phyloP scores from a whole-genome alignment of 1,140 invertebrate genomes.

The Melanaphis sacchari region DNA sequence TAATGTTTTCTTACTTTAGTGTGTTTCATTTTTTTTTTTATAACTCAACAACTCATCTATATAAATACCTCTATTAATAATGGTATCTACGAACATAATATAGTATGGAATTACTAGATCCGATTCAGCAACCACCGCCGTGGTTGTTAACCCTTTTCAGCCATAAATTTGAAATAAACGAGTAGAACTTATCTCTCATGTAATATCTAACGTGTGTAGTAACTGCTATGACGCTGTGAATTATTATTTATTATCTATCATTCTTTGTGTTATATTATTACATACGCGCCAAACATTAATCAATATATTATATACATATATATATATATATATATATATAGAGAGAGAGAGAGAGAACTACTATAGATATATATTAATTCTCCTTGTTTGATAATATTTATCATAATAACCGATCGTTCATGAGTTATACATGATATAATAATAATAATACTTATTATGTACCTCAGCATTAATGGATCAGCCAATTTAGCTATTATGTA shows the following conservation, averaged over 20 bases:
- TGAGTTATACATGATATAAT: not conserved
- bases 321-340: not conserved
- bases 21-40: not conserved
- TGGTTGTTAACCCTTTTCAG: not conserved
- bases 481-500: not conserved
- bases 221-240: not conserved
- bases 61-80: not conserved
- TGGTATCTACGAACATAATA: not conserved
- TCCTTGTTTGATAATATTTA: not conserved
- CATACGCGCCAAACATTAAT: conserved; percentile 12
- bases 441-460: not conserved
- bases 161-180: conserved; percentile 17
- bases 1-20: not conserved
- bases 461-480: not conserved
- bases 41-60: not conserved
- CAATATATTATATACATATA: not conserved
- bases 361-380: not conserved
- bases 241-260: not conserved
- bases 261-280: conserved; percentile 4
- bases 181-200: not conserved
- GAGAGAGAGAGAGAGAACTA: too few relatives aligned
- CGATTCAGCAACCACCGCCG: not conserved
- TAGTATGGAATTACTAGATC: not conserved
- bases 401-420: not conserved
- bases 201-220: not conserved